Evolutionary conservation across 2,888 invertebrate species (phyloP), one percentile per base, ranked within the genome.

Genomic region (Hipparchia sbordonii): DNA sequence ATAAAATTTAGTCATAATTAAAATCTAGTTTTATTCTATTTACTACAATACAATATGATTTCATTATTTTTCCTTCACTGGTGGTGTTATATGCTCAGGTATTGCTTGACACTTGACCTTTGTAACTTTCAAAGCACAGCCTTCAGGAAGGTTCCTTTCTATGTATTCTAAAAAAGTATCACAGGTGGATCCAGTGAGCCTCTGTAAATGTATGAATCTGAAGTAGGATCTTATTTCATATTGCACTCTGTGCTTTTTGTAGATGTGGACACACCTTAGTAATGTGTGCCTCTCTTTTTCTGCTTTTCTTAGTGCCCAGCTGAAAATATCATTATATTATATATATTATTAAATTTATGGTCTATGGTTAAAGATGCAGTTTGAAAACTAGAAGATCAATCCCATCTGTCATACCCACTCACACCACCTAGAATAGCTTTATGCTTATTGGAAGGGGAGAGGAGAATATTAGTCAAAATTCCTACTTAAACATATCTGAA

Each of bases 111-210:
- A 91, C 85, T 95, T 95, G 10, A 97, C 95, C 94, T 96, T 97
- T 2, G 97, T 97, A 1, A 97, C 96, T 94, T 98, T 98, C 88
- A 99, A 95, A 4, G 98, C 98, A 77, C 99, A 97, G 57, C 99
- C 99, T 94, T 99, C 99, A 0, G 99, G 99, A 71, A 99, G 94
- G 94, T 99, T 99, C 81, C 99, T 95, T 88, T 99, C 96, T 73
- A 99, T 96, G 87, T 99, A 99, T 92, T 99, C 99, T 70, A 99
- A 90, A 86, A 97, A 97, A 9, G 99, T 99, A 79, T 98, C 98
- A 66, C 98, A 97, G 10, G 99, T 99, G 4, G 99, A 99, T 0
- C 98, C 98, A 0, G 99, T 99, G 10, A 99, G 85, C 81, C 97
- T 95, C 81, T 96, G 96, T 48, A 98, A 95, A 81, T 97, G 96